Percentiles rank a stretch among this genome's conserved stretches.
phyloP scores from a whole-genome alignment of 2,113 vertebrate species.

The Junco hyemalis region DNA sequence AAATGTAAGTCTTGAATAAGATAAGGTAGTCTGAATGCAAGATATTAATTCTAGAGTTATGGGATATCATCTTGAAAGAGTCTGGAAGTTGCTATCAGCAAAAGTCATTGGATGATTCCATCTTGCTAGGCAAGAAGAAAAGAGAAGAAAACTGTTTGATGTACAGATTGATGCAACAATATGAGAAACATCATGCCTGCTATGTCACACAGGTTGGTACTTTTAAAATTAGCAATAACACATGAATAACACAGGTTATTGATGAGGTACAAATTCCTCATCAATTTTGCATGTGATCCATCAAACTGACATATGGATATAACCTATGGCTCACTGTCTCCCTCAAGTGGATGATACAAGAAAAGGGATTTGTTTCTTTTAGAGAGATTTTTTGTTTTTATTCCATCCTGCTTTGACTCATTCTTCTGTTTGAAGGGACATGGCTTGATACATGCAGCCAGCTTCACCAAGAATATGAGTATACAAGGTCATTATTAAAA shows the following conservation, averaged over 20 bases:
- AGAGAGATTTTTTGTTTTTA: background rate
- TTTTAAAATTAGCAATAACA: background rate
- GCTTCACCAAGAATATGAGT: background rate
- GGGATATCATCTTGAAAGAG: background rate
- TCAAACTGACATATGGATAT: background rate
- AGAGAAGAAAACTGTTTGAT: background rate
- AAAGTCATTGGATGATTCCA: background rate
- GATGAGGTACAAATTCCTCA: background rate
- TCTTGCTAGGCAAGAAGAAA: background rate
- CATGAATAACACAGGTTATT: background rate
- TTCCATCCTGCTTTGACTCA: background rate
- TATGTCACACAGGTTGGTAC: background rate
- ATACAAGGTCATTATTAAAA: background rate
- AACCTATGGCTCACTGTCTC: slow-evolving; percentile 45
- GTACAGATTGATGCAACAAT: accelerated
- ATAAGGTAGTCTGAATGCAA: background rate
- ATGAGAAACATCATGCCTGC: background rate
- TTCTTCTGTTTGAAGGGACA: background rate
- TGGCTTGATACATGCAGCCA: background rate
- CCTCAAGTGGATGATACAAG: slow-evolving; percentile 38
- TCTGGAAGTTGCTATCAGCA: background rate
- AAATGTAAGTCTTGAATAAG: background rate
- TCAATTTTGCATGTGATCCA: background rate
- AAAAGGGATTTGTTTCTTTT: background rate
- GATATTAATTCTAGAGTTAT: background rate